Evolutionary conservation across 1,140 invertebrate genomes (phyloP), one percentile per base, ranked within the genome.

Genomic region (Drosophila yakuba): DNA sequence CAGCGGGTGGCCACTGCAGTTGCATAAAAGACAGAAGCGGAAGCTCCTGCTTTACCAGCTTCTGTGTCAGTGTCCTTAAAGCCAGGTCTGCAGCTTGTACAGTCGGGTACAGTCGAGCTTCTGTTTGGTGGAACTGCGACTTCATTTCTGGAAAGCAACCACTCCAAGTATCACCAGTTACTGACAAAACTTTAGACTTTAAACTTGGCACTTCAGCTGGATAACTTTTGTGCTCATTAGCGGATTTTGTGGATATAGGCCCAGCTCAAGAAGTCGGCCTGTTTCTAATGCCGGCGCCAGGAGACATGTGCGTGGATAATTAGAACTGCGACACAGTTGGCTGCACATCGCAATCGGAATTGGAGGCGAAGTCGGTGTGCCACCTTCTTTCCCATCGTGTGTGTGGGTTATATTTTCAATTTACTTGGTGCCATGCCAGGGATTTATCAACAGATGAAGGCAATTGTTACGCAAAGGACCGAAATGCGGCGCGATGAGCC

Each of bases 361-460:
- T 28, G 64, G 61, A 68, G 62, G 20, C 32, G 23, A 41, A 68
- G 63, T 23, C 63, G 36, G 36, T 35, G 64, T 52, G 20, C 60
- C 64, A 68, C 64, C 64, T 68, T 68, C 64, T 68, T 68, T 60
- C 2, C 32, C 32, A 10, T 51, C 58, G 25, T 50, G 58, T 36
- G 63, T 15, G 63, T 15, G 64, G 48, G 47, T 80, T 55, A 80
- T 84, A 86, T 85, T 89, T 88, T 88, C 83, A 88, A 88, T 88
- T 88, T 88, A 88, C 84, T 88, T 88, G 83, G 83, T 89, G 84
- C 66, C 79, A 73, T 79, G 84, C 84, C 83, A 88, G 81, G 83
- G 84, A 88, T 88, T 88, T 88, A 88, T 88, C 83, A 88, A 88
- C 83, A 88, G 83, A 88, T 88, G 83, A 88, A 88, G 83, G 84